Evolutionary conservation across 30 jellyfish, hydroid and myxozoan species (phyloP).

Genomic region (Sanderia malayensis): DNA sequence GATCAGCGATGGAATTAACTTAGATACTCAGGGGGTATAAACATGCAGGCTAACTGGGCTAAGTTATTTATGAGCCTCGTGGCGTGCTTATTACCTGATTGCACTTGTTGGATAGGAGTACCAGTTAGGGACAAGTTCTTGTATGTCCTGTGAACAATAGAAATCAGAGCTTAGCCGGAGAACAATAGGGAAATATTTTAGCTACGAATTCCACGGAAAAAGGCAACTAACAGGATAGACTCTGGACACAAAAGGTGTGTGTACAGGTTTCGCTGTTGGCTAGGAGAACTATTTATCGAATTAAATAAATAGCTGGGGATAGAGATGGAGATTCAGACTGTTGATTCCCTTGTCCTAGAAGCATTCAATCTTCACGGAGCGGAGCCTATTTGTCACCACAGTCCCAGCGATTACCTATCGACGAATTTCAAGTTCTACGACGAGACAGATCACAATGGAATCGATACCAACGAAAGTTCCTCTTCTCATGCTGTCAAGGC

Average conservation of each 20-base stretch:
- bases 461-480: constrained; percentile 5
- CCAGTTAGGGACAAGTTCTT: background rate
- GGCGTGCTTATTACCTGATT: background rate
- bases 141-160: constrained; percentile 36
- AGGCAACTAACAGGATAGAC: background rate
- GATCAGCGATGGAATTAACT: too few species aligned
- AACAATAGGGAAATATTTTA: constrained; percentile 28
- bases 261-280: background rate
- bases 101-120: background rate
- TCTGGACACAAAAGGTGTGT: background rate
- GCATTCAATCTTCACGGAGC: constrained; percentile 45
- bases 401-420: constrained; percentile 58
- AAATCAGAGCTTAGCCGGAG: constrained; percentile 17
- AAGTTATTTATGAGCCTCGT: background rate
- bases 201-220: background rate
- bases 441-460: constrained; percentile 3
- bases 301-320: background rate
- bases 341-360: constrained; percentile 38
- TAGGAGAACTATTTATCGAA: background rate
- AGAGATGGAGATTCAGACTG: constrained; percentile 32
- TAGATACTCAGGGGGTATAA: too few species aligned
- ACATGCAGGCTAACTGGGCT: too few species aligned
- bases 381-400: constrained; percentile 37
- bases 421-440: constrained; percentile 40
- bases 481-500: too few species aligned